phyloP scores from a whole-genome alignment of 1,140 invertebrate genomes.

The Mycetomoellerius zeteki region DNA sequence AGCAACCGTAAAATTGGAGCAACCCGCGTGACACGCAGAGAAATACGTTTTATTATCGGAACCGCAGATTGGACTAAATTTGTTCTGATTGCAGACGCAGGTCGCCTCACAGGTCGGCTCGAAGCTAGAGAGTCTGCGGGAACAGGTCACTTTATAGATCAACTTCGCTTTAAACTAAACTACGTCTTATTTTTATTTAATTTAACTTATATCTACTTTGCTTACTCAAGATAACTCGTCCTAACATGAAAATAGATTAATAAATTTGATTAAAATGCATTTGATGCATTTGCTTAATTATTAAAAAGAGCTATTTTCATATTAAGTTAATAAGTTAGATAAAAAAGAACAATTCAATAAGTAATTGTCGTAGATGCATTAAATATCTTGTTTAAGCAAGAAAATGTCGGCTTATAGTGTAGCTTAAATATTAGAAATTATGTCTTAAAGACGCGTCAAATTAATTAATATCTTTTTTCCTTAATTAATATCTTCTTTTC shows the following conservation, averaged over 20 bases:
- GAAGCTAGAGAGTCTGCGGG: slow-evolving; percentile 84
- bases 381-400: slow-evolving; percentile 4
- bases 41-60: slow-evolving; percentile 93
- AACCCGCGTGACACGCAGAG: slow-evolving; percentile 96
- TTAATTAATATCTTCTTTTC: background rate
- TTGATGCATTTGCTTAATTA: background rate
- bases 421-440: background rate
- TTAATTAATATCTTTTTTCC: background rate
- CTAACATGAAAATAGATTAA: background rate
- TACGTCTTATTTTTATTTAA: background rate
- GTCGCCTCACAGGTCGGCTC: slow-evolving; percentile 89
- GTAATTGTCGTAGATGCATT: background rate
- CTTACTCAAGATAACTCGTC: background rate
- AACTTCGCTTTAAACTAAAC: background rate
- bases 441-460: background rate
- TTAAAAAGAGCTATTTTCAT: background rate
- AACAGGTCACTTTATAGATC: background rate
- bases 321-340: background rate
- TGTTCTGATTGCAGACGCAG: slow-evolving; percentile 91
- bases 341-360: background rate
- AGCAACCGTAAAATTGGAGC: slow-evolving; percentile 89
- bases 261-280: background rate
- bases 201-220: background rate
- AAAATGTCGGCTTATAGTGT: background rate
- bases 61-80: slow-evolving; percentile 95